Conservation (phyloP, 2,888 invertebrate genomes). For the Strigamia maritima region DNA sequence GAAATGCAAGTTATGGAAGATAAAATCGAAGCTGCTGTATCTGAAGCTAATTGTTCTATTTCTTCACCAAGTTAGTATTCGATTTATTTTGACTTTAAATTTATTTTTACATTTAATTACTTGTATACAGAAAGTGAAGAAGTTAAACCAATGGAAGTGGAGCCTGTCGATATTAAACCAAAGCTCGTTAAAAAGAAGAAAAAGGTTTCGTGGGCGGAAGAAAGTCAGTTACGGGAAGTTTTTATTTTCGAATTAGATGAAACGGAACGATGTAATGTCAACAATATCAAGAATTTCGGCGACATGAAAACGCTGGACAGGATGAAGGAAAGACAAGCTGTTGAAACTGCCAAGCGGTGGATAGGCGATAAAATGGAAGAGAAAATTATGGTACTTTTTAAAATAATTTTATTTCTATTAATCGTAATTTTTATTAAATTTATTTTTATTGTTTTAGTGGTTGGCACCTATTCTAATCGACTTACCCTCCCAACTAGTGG, state of each 20-base stretch:
- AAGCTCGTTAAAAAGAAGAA: constrained; percentile 60
- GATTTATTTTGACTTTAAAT: background rate
- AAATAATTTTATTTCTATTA: background rate
- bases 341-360: constrained; percentile 41
- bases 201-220: constrained; percentile 76
- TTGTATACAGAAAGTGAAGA: background rate
- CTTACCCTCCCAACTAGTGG: constrained; percentile 50
- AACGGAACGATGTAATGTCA: constrained; percentile 92
- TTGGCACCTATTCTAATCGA: constrained; percentile 66
- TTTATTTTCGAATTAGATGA: constrained; percentile 93
- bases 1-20: background rate
- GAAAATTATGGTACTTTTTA: constrained; percentile 58
- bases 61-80: background rate
- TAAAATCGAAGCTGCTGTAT: constrained; percentile 38
- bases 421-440: background rate
- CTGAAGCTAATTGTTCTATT: background rate
- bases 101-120: background rate
- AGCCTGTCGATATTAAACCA: constrained; percentile 21
- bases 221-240: constrained; percentile 72
- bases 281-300: constrained; percentile 71
- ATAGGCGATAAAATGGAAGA: constrained; percentile 69
- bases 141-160: background rate
- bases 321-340: constrained; percentile 63
- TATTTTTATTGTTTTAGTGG: constrained; percentile 58
- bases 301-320: constrained; percentile 90